Evolutionary conservation across 2,797 vertebrate genomes (phyloP).

Genomic region (Picus viridis): DNA sequence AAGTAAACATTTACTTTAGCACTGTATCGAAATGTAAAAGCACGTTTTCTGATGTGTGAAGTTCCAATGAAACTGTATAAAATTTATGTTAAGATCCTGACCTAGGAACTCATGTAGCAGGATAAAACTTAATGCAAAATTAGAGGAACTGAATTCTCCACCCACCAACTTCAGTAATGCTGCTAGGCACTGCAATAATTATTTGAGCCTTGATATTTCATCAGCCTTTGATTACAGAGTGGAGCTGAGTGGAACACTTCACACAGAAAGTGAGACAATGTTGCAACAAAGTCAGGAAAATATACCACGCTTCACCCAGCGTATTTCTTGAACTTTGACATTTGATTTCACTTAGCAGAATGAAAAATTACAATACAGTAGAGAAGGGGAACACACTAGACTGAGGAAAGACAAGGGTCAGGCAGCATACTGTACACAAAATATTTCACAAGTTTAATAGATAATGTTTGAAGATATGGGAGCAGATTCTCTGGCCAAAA

Average conservation of each 20-base stretch:
- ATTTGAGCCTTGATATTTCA: slow-evolving; percentile 62
- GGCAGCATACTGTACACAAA: not conserved
- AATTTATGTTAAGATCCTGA: slow-evolving; percentile 11
- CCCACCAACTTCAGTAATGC: slow-evolving; percentile 39
- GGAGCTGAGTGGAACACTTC: slow-evolving; percentile 61
- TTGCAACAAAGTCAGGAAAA: not conserved
- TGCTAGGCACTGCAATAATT: slow-evolving; percentile 39
- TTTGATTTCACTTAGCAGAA: slow-evolving; percentile 42
- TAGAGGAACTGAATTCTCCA: slow-evolving; percentile 61
- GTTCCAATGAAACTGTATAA: slow-evolving; percentile 26
- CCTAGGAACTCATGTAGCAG: slow-evolving; percentile 1
- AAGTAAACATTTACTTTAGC: slow-evolving; percentile 41
- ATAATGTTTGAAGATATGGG: not conserved
- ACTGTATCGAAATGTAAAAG: not conserved
- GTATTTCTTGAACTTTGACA: slow-evolving; percentile 33
- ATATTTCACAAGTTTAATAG: not conserved
- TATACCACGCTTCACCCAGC: slow-evolving; percentile 1
- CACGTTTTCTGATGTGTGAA: not conserved
- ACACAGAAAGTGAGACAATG: slow-evolving; percentile 66
- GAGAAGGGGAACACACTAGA: not conserved
- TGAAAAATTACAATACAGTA: not conserved
- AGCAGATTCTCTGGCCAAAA: slow-evolving; percentile 2
- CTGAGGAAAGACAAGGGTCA: not conserved
- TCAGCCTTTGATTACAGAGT: slow-evolving; percentile 42
- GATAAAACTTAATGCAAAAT: slow-evolving; percentile 56